These are phyloP conservation scores for Pteropus rufus DNA, from an alignment of 2,797 vertebrate species.

Conservation along the genomic window DNA sequence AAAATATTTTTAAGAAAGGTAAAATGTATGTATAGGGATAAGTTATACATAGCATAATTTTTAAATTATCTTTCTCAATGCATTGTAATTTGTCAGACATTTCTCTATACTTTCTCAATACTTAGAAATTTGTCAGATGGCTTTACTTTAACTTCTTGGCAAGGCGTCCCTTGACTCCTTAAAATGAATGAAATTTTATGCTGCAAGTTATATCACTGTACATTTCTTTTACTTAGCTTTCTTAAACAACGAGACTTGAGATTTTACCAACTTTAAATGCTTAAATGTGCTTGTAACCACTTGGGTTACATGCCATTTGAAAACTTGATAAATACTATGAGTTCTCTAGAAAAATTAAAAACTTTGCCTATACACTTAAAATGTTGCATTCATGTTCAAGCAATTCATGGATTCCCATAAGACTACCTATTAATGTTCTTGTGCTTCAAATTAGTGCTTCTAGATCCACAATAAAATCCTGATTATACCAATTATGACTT, in stretches of 20 bases:
- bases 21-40: not conserved
- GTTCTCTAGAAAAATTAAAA: not conserved
- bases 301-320: not conserved
- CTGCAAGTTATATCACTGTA: not conserved
- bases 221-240: not conserved
- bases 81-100: not conserved
- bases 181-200: slow-evolving; percentile 24
- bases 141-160: slow-evolving; percentile 17
- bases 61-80: not conserved
- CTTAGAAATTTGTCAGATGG: not conserved
- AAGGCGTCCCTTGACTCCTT: not conserved
- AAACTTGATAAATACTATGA: not conserved
- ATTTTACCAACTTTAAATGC: not conserved
- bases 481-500: not conserved
- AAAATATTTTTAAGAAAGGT: not conserved
- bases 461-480: not conserved
- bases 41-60: not conserved
- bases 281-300: not conserved
- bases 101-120: not conserved
- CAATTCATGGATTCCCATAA: not conserved
- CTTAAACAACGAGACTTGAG: not conserved
- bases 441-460: not conserved
- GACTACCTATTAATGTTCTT: not conserved
- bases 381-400: not conserved
- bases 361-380: not conserved